Evolutionary conservation across 2,888 invertebrate species (phyloP), one percentile per base, ranked within the genome.

Genomic region (Melanotus villosus): DNA sequence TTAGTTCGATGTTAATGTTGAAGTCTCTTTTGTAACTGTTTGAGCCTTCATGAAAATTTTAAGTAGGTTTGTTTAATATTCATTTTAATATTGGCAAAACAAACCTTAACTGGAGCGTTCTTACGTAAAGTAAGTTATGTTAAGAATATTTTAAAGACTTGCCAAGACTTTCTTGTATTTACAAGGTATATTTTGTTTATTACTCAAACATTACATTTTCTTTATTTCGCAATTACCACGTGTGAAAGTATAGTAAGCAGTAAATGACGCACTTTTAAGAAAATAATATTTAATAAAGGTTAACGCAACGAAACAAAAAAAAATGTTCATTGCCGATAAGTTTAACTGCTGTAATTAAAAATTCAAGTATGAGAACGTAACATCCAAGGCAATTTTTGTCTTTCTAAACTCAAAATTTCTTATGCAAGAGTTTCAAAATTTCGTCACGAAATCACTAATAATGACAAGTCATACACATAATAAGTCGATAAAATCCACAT

Each of bases 241-340:
- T 12, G 52, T 52, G 52, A 52, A 52, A 52, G 52, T 52, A 23
- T 12, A 52, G 23, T 14, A 52, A 10, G 16, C 16, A 52, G 26
- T 16, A 32, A 16, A n/a, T 52, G 52, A 52, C 52, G 52, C 32
- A 52, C 26, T n/a, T 32, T 14, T 2, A 12, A 32, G 32, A 52
- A 52, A 14, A 52, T 52, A 23, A 12, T 14, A 26, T 26, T 50
- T 50, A 4, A 32, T 16, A 32, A 18, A 52, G 52, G 52, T 32
- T 50, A 18, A 10, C 1, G 14, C n/a, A 14, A 1, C 16, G 14
- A 50, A 26, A 7, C 3, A 26, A 16, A 52, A 52, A 41, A 47
- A 47, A 23, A 1, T n/a, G n/a, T 14, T 47, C 47, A 47, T 47
- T 47, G 47, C 12, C 47, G 19, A 21, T 23, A 14, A 23, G n/a